Base-by-base conservation (phyloP, 2,888 invertebrate genomes). In the Allacma fusca region DNA sequence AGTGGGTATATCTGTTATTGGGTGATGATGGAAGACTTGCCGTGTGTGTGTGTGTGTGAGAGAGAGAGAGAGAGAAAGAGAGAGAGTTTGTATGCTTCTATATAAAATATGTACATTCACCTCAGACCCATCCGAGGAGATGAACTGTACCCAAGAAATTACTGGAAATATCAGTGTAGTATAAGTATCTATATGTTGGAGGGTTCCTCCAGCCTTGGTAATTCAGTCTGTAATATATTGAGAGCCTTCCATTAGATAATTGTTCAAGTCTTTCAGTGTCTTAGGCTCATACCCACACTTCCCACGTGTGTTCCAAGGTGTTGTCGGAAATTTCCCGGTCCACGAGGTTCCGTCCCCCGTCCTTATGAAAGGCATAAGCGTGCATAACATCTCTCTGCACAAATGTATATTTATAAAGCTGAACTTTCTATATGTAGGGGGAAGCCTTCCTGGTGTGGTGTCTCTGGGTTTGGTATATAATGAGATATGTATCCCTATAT, bases 21-120 rank as follows among this genome's bases (percentile, higher is more conserved):
- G 73, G 64, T 74, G 73, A 73, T 73, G 73, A 74, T 74, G 73
- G 73, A 74, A 74, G 73, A 74, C 73, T 74, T 72, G 72, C 34
- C 57, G 57, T 59, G 43, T 69, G 13, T 50, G 50, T 50, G 50
- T 50, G 50, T 50, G 16, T 50, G n/a, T 50, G 19, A n/a, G n/a
- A n/a, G n/a, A n/a, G n/a, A n/a, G n/a, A n/a, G n/a, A n/a, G n/a
- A n/a, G n/a, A n/a, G n/a, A n/a, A n/a, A n/a, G n/a, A n/a, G n/a
- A n/a, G n/a, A n/a, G n/a, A n/a, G n/a, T 50, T 1, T 50, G 50
- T 50, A 16, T 50, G 50, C 34, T 34, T 34, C n/a, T n/a, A n/a
- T n/a, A n/a, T n/a, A n/a, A n/a, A n/a, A n/a, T 50, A 50, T 2
- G n/a, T 5, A 16, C 19, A 50, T 50, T 50, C 2, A 50, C 16